Evolutionary conservation across 2,888 invertebrate genomes (phyloP).

Genomic region (Phragmatobia fuliginosa): DNA sequence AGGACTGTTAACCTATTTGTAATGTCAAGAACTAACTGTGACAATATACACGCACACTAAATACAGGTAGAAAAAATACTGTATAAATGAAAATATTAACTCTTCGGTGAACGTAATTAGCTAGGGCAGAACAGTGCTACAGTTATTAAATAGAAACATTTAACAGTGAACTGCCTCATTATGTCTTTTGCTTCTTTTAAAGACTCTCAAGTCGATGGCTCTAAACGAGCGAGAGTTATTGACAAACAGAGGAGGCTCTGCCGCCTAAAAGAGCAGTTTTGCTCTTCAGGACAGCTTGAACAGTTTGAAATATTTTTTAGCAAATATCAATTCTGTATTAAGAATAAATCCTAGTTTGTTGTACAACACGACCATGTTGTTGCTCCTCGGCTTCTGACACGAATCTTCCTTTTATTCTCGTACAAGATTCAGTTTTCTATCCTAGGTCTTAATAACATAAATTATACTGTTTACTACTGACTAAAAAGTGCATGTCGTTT

Average conservation of each 20-base stretch:
- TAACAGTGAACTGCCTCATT: constrained; percentile 42
- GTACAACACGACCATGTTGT: too few relatives aligned
- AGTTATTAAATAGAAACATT: constrained; percentile 30
- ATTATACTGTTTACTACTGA: too few relatives aligned
- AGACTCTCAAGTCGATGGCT: constrained; percentile 64
- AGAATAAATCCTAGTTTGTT: too few relatives aligned
- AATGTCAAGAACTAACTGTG: too few relatives aligned
- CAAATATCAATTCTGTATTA: background rate
- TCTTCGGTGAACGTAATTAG: constrained; percentile 19
- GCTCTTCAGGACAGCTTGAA: constrained; percentile 50
- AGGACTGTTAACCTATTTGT: too few relatives aligned
- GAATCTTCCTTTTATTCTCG: too few relatives aligned
- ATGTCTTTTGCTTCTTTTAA: constrained; percentile 50
- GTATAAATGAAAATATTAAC: constrained; percentile 14
- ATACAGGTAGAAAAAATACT: background rate
- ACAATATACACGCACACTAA: too few relatives aligned
- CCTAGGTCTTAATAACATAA: too few relatives aligned
- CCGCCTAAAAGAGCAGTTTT: constrained; percentile 52
- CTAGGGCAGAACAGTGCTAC: constrained; percentile 14
- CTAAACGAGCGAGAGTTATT: constrained; percentile 58
- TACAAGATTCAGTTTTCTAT: background rate
- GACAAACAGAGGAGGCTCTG: constrained; percentile 52
- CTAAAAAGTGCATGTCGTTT: too few relatives aligned
- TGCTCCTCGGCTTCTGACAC: too few relatives aligned
- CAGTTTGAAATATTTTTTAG: constrained; percentile 27